Evolutionary conservation across 2,113 vertebrate species (phyloP).

Genomic region (Ornithorhynchus anatinus): DNA sequence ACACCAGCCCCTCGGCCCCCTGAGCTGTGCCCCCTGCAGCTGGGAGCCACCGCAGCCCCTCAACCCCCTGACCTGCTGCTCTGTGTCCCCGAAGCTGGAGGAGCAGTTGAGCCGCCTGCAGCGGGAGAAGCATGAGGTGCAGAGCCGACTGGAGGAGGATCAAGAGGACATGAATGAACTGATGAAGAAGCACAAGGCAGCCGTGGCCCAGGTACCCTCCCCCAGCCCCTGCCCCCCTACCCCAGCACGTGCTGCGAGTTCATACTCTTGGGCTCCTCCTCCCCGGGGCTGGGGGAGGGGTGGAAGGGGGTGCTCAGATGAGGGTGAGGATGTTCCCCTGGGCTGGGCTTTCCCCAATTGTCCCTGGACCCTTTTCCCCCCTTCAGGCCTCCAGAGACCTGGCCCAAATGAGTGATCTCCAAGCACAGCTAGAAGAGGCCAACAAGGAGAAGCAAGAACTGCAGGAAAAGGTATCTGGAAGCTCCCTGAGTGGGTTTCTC

Average conservation of each 20-base stretch:
- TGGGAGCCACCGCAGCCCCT: neutral
- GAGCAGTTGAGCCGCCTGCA: constrained; percentile 96
- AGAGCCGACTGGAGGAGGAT: constrained; percentile 94
- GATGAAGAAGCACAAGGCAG: constrained; percentile 98
- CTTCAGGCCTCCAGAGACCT: constrained; percentile 88
- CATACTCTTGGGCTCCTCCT: neutral
- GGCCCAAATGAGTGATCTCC: constrained; percentile 94
- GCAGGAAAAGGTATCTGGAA: constrained; percentile 87
- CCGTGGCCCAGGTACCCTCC: constrained; percentile 87
- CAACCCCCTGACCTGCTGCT: neutral
- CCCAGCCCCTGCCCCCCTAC: neutral
- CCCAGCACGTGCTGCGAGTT: neutral
- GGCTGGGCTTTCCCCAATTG: rapidly evolving
- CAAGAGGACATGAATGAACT: constrained; percentile 98
- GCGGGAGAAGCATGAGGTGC: constrained; percentile 94
- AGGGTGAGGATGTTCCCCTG: neutral
- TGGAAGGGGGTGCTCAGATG: too few relatives aligned
- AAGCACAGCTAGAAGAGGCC: constrained; percentile 91
- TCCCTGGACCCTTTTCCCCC: neutral
- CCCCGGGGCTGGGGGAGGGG: neutral
- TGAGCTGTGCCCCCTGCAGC: neutral
- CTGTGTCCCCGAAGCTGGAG: constrained; percentile 81
- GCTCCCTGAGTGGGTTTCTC: too few relatives aligned
- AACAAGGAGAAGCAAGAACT: constrained; percentile 93
- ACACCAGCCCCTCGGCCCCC: neutral